Base-by-base conservation (phyloP, 2,888 invertebrate genomes). In the Pyrocoelia pectoralis region DNA sequence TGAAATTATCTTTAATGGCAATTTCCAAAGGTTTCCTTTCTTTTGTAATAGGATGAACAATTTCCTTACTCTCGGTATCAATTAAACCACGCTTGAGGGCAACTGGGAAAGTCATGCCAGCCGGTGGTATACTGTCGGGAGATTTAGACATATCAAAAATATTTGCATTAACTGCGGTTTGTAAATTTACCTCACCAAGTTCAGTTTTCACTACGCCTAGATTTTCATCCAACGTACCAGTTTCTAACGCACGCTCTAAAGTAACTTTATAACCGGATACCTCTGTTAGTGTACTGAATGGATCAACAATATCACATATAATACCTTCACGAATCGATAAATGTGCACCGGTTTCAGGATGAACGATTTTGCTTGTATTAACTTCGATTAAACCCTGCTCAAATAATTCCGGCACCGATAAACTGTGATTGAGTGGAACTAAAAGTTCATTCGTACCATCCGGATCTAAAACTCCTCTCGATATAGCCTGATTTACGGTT, bases 271-370 rank as follows among this genome's bases (percentile, higher is more conserved):
- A 85, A 33, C 86, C 87, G 29, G 84, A 83, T 1, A 88, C 88
- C 72, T 87, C 85, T 28, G 81, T 82, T 56, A 97, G 82, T 55
- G 85, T 85, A 9, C 94, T 92, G 56, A 90, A 81, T 0, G 94
- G 90, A 83, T 97, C 94, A 52, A 96, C 87, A 71, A 96, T 90
- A 74, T 96, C 95, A 79, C 93, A 93, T 72, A 91, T 87, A 53
- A 97, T 91, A 18, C 96, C 94, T 85, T 95, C 92, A 71, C 88
- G 86, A 65, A 96, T 83, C 58, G 90, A 89, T 55, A 96, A 83
- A 66, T 89, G 87, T 70, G 84, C 87, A 1, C 95, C 95, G 15
- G 93, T 92, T 82, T 94, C 94, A 1, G 95, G 95, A 80, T 95
- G 95, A 69, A 96, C 87, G 62, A 94, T 89, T 81, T 90, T 91